These are phyloP conservation scores for Oceanodroma leucorhoa DNA, from an alignment of 2,797 vertebrate species.

Conservation along the genomic window DNA sequence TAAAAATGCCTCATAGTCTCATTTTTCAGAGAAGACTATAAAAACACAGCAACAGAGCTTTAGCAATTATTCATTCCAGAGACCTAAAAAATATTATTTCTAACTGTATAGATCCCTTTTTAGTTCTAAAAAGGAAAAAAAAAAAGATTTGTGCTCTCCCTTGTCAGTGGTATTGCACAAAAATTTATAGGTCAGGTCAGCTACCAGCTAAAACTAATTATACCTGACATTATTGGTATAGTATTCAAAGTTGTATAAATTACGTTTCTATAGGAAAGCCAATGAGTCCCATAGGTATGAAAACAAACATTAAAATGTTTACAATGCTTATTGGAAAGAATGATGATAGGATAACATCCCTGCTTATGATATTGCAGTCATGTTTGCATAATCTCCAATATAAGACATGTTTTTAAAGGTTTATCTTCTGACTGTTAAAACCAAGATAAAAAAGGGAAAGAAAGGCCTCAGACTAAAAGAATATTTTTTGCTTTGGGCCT, in stretches of 20 bases:
- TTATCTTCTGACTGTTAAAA: background rate
- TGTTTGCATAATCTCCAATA: background rate
- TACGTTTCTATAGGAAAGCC: background rate
- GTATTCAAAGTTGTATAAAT: background rate
- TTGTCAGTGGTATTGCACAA: background rate
- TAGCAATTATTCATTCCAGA: background rate
- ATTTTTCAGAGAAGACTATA: background rate
- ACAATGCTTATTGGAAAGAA: background rate
- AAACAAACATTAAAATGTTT: conserved; percentile 3
- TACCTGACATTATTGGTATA: background rate
- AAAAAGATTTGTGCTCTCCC: background rate
- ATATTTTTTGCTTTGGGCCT: background rate
- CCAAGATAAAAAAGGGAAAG: background rate
- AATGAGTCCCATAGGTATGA: background rate
- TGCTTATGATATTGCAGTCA: background rate
- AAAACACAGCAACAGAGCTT: background rate
- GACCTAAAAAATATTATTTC: background rate
- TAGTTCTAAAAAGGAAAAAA: background rate
- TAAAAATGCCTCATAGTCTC: background rate
- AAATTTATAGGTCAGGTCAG: background rate
- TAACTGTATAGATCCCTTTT: background rate
- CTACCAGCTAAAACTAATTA: background rate
- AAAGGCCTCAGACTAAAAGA: background rate
- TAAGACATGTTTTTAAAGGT: background rate
- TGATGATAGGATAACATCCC: background rate